Percentiles rank a stretch among this genome's conserved stretches.
phyloP scores from a whole-genome alignment of 2,888 invertebrate species.

The Anthophora plumipes region DNA sequence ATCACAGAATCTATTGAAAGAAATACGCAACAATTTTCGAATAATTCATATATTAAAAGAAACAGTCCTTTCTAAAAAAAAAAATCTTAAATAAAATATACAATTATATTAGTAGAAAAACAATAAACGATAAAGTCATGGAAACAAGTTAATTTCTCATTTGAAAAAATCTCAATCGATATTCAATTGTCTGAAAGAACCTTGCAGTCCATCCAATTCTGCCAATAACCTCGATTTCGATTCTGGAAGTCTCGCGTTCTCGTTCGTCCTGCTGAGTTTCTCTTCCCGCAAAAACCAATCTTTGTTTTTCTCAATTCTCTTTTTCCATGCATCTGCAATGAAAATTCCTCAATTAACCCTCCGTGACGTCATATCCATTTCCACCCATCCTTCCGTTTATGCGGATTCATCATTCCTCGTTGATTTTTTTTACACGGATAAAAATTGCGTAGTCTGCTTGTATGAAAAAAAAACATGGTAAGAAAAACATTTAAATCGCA shows the following conservation, averaged over 20 bases:
- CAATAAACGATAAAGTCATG: not conserved
- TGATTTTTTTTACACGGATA: too few species aligned
- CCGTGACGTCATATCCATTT: too few species aligned
- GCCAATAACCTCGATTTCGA: constrained; percentile 72
- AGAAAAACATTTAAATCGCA: too few species aligned
- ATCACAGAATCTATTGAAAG: too few species aligned
- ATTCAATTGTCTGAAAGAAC: constrained; percentile 81
- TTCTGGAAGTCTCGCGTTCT: constrained; percentile 75
- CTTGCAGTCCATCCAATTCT: constrained; percentile 80
- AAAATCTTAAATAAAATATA: not conserved
- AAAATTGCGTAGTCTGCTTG: too few species aligned
- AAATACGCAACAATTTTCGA: not conserved
- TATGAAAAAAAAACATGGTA: too few species aligned
- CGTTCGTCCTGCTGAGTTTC: constrained; percentile 79
- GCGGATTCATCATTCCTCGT: too few species aligned
- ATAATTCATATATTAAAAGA: not conserved
- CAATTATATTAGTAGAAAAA: not conserved
- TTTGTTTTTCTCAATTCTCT: constrained; percentile 79
- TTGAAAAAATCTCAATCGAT: constrained; percentile 74
- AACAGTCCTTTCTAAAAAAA: too few species aligned
- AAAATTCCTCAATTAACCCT: not conserved
- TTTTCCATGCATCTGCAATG: constrained; percentile 78
- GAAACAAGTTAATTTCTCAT: not conserved
- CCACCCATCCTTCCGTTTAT: too few species aligned
- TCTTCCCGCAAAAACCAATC: constrained; percentile 82